phyloP scores from a whole-genome alignment of 2,888 invertebrate genomes.

The Agrotis ipsilon region DNA sequence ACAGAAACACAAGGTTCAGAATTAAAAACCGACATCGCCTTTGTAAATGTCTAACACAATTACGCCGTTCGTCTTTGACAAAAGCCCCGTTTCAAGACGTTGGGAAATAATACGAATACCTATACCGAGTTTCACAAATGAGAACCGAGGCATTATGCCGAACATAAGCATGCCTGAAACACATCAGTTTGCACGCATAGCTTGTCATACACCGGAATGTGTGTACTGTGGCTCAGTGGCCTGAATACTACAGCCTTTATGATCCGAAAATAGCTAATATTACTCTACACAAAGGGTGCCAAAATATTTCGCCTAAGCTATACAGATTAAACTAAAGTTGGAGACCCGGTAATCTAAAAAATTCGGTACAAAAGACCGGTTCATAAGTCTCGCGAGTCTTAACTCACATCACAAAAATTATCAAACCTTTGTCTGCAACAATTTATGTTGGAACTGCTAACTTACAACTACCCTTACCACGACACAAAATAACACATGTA shows the following conservation, averaged over 20 bases:
- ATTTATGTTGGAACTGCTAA: conserved; percentile 36
- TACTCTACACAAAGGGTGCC: conserved; percentile 19
- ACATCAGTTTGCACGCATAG: conserved; percentile 6
- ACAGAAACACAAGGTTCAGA: not conserved
- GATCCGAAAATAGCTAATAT: conserved; percentile 35
- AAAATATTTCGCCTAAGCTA: conserved; percentile 4
- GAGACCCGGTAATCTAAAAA: conserved; percentile 8
- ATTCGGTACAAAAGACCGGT: conserved; percentile 11
- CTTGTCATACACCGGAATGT: conserved; percentile 20
- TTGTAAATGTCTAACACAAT: not conserved
- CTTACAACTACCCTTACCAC: conserved; percentile 14
- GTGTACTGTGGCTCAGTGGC: conserved; percentile 31
- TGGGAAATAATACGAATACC: not conserved
- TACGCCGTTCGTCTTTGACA: not conserved
- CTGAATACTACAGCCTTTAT: conserved; percentile 36
- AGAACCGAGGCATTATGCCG: not conserved
- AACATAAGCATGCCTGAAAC: conserved; percentile 19
- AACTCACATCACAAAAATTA: conserved; percentile 32
- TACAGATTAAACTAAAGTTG: conserved; percentile 15
- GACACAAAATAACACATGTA: not conserved
- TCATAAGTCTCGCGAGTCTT: conserved; percentile 15
- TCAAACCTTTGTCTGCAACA: conserved; percentile 35
- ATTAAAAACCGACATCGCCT: not conserved
- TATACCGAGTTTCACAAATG: not conserved
- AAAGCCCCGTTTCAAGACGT: not conserved